Evolutionary conservation across 2,797 vertebrate species (phyloP).

Genomic region (Heliangelus exortis): DNA sequence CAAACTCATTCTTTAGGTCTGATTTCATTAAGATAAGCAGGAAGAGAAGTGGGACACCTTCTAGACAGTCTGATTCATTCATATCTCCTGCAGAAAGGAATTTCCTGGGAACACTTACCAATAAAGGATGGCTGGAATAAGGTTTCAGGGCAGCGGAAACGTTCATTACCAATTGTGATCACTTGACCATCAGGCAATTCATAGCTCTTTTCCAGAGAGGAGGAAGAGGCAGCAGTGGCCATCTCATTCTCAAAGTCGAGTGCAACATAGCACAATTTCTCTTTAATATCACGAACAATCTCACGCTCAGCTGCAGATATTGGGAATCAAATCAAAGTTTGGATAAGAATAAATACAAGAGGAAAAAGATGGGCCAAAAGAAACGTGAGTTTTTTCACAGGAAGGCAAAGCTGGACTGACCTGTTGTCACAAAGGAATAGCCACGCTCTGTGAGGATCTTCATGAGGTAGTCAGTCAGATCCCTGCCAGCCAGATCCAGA

Average conservation of each 20-base stretch:
- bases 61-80: not conserved
- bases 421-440: constrained; percentile 98
- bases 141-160: constrained; percentile 99
- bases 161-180: constrained; percentile 99
- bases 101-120: constrained; percentile 79
- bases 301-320: constrained; percentile 92
- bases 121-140: constrained; percentile 99
- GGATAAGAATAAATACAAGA: not conserved
- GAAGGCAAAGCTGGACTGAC: constrained; percentile 74
- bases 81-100: not conserved
- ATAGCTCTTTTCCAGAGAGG: constrained; percentile 99
- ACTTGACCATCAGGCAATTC: constrained; percentile 99
- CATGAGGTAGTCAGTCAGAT: constrained; percentile 99
- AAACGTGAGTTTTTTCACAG: not conserved
- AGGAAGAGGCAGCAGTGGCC: constrained; percentile 98
- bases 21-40: not conserved
- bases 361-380: not conserved
- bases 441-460: constrained; percentile 99
- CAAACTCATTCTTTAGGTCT: not conserved
- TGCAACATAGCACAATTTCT: constrained; percentile 98
- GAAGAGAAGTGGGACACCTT: not conserved
- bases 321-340: constrained; percentile 34
- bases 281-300: constrained; percentile 99
- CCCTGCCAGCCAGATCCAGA: constrained; percentile 96
- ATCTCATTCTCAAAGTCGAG: constrained; percentile 99